These are phyloP conservation scores for Dipodomys ordii DNA, from an alignment of 2,113 vertebrate species.

Conservation along the genomic window DNA sequence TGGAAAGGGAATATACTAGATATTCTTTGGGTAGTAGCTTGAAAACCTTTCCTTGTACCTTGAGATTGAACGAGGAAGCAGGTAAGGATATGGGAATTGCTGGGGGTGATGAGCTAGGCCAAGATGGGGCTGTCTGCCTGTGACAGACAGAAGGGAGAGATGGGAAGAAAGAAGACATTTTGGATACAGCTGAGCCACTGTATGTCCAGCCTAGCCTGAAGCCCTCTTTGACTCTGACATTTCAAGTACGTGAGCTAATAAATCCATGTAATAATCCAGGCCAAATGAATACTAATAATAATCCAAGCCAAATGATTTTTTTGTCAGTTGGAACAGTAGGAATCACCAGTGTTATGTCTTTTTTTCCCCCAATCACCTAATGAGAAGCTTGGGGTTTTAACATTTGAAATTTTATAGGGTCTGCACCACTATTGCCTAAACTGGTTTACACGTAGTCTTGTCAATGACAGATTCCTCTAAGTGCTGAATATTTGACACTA, in stretches of 20 bases:
- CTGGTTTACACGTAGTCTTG: background rate
- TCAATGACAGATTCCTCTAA: background rate
- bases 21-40: background rate
- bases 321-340: background rate
- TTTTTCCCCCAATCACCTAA: conserved; percentile 36
- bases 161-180: background rate
- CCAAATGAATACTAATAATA: background rate
- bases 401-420: background rate
- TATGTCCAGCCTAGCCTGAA: background rate
- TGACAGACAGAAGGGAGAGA: background rate
- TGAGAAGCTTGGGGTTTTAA: background rate
- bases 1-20: background rate
- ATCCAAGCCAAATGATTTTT: background rate
- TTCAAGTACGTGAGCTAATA: conserved; percentile 16
- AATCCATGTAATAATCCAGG: background rate
- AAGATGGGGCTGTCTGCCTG: background rate
- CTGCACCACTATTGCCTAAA: background rate
- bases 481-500: background rate
- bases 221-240: background rate
- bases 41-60: background rate
- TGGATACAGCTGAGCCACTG: background rate
- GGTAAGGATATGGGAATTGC: background rate
- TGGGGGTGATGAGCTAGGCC: background rate
- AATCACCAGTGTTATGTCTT: background rate
- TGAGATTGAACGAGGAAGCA: conserved; percentile 8